Base-by-base conservation (phyloP, 1,140 invertebrate genomes). In the Drosophila bipectinata region DNA sequence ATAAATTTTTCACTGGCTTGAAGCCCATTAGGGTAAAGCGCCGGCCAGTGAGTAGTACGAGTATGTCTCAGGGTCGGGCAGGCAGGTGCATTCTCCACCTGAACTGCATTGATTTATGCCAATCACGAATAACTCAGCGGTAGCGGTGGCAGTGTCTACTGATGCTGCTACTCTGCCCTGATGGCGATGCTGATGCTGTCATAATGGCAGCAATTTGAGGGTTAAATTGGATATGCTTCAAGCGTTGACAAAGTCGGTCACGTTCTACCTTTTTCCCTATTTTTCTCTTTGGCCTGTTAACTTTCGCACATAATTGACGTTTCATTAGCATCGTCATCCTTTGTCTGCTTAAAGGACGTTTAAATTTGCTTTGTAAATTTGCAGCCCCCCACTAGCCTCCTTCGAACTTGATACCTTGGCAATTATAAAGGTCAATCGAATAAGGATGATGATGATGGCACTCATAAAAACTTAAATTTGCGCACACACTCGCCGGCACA, bases 181-280 rank as follows among this genome's bases (percentile, higher is more conserved):
- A 15, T 48, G 44, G 18, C 59, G 52, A 37, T 62, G 51, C 61
- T 68, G 67, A 54, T 76, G 77, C 74, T 61, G 78, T 74, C 79
- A 90, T 90, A 83, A 90, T 90, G 81, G 75, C 87, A 83, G 63
- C 77, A 82, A 90, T 90, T 85, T 90, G 79, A 80, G 85, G 82
- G 84, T 80, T 89, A 89, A 89, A 84, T 89, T 79, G 83, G 83
- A 88, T 88, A 83, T 88, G 79, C 79, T 61, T 64, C 76, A 63
- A 72, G 80, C 56, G 73, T 78, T 89, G 77, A 85, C 81, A 90
- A 71, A 90, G 80, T 82, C 72, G 81, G 80, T 85, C 81, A 90
- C 77, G 85, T 81, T 67, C 77, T 67, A 18, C 24, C 68, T 54
- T 54, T 45, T 57, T 4, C 32, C 4, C n/a, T n/a, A 62, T 63